phyloP scores from a whole-genome alignment of 2,888 invertebrate species.

The Rutpela maculata region DNA sequence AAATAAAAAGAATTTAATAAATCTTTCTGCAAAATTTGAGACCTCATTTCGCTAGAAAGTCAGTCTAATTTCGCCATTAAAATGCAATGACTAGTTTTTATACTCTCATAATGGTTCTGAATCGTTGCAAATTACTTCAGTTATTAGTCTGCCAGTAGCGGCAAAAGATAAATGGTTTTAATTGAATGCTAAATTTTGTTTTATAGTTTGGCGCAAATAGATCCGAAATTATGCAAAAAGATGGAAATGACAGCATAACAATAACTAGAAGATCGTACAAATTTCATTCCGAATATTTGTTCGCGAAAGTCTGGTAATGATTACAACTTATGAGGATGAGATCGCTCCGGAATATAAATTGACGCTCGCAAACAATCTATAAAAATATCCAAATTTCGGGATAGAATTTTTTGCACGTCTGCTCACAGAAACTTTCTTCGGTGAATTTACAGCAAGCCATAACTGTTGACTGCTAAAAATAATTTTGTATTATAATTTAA shows the following conservation, averaged over 20 bases:
- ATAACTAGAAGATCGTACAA: neutral
- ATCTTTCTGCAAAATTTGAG: neutral
- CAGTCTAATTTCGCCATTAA: neutral
- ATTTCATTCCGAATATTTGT: neutral
- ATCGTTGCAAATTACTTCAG: neutral
- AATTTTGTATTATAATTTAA: too few species aligned
- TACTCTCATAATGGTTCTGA: neutral
- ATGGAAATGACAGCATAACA: neutral
- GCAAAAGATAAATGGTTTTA: neutral
- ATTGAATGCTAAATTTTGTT: neutral
- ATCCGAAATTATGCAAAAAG: neutral
- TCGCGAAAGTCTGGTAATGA: neutral
- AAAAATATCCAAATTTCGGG: too few species aligned
- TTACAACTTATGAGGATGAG: neutral
- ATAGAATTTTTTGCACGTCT: too few species aligned
- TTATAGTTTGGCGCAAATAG: neutral
- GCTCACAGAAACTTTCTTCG: too few species aligned
- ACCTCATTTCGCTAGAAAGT: neutral
- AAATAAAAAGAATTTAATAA: neutral
- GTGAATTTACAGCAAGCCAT: too few species aligned
- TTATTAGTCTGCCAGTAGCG: neutral
- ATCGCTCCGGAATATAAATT: neutral
- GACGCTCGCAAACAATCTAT: too few species aligned
- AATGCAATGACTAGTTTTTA: neutral
- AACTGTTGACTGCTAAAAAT: too few species aligned